These are phyloP conservation scores for Eupithecia inturbata DNA, from an alignment of 2,888 invertebrate genomes.

Conservation along the genomic window DNA sequence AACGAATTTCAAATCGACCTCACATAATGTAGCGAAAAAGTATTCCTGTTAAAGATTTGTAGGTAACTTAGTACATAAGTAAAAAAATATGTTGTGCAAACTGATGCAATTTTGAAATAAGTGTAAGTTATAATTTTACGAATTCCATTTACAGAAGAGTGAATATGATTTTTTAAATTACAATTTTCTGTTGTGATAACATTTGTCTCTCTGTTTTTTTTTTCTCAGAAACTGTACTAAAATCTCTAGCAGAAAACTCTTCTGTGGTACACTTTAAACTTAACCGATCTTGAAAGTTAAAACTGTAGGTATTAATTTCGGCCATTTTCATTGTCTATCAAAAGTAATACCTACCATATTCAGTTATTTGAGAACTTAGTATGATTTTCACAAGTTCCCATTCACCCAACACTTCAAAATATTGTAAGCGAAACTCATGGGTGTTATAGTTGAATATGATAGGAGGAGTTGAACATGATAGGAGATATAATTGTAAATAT, in stretches of 20 bases:
- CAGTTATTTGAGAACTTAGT: conserved; percentile 2
- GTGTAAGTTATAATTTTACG: neutral
- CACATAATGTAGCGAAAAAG: neutral
- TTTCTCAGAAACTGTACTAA: neutral
- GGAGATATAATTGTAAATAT: neutral
- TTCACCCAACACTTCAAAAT: neutral
- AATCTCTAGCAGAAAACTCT: neutral
- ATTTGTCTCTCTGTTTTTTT: neutral
- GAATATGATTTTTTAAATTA: neutral
- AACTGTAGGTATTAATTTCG: neutral
- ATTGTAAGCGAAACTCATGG: neutral
- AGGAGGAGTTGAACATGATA: too few relatives aligned
- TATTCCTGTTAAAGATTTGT: neutral
- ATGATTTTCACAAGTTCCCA: neutral
- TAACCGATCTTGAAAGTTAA: neutral
- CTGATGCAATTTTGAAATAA: neutral
- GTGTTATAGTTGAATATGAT: neutral
- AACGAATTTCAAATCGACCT: neutral
- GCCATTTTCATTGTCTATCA: neutral
- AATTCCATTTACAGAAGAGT: neutral
- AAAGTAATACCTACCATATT: neutral
- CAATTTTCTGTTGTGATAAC: neutral
- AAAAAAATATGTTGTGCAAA: neutral
- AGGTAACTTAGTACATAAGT: neutral
- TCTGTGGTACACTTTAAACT: neutral